Evolutionary conservation across 2,797 vertebrate genomes (phyloP).

Genomic region (Argentina silus): DNA sequence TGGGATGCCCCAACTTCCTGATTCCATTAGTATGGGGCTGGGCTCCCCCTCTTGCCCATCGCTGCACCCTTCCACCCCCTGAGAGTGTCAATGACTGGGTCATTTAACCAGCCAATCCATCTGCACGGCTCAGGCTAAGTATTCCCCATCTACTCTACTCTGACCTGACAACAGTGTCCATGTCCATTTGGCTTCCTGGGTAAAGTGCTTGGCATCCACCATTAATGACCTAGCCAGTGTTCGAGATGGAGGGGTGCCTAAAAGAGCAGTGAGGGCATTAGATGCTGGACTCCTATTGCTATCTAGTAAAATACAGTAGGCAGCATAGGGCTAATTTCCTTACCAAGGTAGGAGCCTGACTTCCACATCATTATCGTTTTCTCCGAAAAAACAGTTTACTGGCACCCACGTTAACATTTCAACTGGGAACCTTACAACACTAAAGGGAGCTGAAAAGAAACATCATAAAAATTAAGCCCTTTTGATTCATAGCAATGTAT

Average conservation of each 20-base stretch:
- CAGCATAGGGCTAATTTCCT: slow-evolving; percentile 34
- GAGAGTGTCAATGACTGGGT: slow-evolving; percentile 33
- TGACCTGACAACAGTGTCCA: slow-evolving; percentile 35
- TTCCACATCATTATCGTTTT: slow-evolving; percentile 30
- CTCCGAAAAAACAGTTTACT: slow-evolving; percentile 37
- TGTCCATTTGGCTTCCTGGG: slow-evolving; percentile 53
- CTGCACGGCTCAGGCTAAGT: slow-evolving; percentile 32
- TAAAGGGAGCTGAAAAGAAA: slow-evolving; percentile 6
- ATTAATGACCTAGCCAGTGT: slow-evolving; percentile 51
- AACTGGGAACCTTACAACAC: slow-evolving; percentile 23
- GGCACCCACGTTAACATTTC: slow-evolving; percentile 30
- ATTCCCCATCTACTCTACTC: slow-evolving; percentile 31
- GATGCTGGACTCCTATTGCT: slow-evolving; percentile 38
- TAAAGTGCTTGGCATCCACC: slow-evolving; percentile 38
- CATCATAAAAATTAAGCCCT: slow-evolving; percentile 29
- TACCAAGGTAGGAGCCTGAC: slow-evolving; percentile 24
- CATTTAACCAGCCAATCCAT: slow-evolving; percentile 51
- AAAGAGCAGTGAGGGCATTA: slow-evolving; percentile 47
- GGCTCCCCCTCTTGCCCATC: slow-evolving; percentile 15
- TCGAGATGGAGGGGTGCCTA: slow-evolving; percentile 35
- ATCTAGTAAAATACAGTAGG: slow-evolving; percentile 47
- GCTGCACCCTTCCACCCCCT: slow-evolving; percentile 29
- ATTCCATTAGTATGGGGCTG: slow-evolving; percentile 27
- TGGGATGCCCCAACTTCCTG: slow-evolving; percentile 12
- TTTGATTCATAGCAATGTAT: neutral